A percentile compares a stretch with the other conserved stretches of the same genome.
phyloP scores from a whole-genome alignment of 2,113 vertebrate species.

The Cheilinus undulatus region DNA sequence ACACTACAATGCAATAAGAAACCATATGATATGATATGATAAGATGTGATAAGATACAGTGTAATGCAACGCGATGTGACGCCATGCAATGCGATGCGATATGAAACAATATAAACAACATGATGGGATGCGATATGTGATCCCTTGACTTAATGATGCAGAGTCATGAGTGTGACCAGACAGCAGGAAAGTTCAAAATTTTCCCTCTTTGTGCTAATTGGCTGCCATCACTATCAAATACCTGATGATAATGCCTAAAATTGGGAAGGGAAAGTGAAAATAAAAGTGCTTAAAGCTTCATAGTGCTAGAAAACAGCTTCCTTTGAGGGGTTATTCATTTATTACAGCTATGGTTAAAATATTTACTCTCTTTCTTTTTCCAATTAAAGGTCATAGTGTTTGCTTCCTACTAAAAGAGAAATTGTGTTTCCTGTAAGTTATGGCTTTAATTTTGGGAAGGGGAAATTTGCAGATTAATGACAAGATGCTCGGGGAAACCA shows the following conservation, averaged over 20 bases:
- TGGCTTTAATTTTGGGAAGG: neutral
- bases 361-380: rapidly evolving
- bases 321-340: no score
- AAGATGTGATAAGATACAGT: no score
- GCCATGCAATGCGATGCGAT: no score
- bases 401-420: constrained; percentile 36
- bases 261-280: constrained; percentile 41
- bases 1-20: no score
- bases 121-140: constrained; percentile 3
- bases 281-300: constrained; percentile 12
- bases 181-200: neutral
- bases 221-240: neutral
- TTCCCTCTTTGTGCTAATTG: neutral
- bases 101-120: no score
- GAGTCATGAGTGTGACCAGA: neutral
- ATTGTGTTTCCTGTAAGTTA: constrained; percentile 7
- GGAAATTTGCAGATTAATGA: constrained; percentile 29
- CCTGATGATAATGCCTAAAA: no score
- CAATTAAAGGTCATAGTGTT: neutral
- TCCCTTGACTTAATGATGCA: neutral
- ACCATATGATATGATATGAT: no score
- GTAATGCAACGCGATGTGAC: no score
- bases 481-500: neutral
- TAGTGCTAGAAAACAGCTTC: constrained; percentile 11
- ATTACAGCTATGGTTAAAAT: no score